A percentile compares a stretch with the other conserved stretches of the same genome.
Evolutionary conservation across 2,888 invertebrate genomes (phyloP).

Genomic region (Platycnemis pennipes): DNA sequence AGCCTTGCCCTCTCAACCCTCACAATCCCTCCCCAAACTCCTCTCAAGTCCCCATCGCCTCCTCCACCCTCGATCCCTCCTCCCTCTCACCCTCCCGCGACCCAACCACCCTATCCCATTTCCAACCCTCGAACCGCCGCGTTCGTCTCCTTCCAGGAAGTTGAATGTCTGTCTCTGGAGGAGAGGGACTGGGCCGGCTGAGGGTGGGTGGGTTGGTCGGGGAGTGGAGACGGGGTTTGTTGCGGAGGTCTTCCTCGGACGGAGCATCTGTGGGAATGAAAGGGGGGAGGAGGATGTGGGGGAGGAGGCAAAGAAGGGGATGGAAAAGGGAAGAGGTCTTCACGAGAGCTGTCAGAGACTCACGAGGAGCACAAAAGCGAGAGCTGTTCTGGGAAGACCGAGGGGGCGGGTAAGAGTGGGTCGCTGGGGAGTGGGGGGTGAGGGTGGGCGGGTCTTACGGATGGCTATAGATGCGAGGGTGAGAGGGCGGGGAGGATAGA

Average conservation of each 20-base stretch:
- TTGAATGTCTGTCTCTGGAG: conserved; percentile 52
- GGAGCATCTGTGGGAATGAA: conserved; percentile 25
- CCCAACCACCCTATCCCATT: neutral
- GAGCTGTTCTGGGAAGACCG: conserved; percentile 4
- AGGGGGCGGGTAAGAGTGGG: neutral
- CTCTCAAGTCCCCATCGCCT: neutral
- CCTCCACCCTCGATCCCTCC: neutral
- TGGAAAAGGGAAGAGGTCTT: neutral
- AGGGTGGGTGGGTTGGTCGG: neutral
- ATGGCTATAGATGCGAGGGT: neutral
- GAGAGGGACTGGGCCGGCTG: neutral
- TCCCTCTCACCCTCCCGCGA: neutral
- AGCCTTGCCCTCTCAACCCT: neutral
- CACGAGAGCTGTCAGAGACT: conserved; percentile 35
- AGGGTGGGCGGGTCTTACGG: neutral
- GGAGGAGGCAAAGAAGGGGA: neutral
- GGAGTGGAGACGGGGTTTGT: neutral
- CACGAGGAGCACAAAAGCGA: neutral
- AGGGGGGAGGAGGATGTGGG: neutral
- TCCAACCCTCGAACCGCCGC: neutral
- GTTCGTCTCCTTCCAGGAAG: conserved; percentile 37
- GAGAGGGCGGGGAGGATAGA: neutral
- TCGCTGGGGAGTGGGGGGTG: neutral
- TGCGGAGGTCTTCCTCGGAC: neutral
- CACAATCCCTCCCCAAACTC: neutral